Evolutionary conservation across 2,797 vertebrate species (phyloP).

Genomic region (Thaleichthys pacificus): DNA sequence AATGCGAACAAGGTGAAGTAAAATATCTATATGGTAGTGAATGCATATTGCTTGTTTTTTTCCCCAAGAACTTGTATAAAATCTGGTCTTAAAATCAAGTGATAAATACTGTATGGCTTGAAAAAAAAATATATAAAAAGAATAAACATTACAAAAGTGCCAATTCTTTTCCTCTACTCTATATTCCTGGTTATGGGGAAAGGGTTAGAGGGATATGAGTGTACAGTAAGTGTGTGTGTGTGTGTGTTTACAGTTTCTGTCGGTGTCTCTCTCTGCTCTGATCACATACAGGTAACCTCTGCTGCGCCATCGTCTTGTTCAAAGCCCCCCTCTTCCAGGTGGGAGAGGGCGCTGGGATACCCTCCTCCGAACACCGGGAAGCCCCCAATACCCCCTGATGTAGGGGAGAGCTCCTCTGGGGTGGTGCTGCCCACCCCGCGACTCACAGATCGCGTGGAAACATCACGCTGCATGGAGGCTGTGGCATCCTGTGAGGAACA

Average conservation of each 20-base stretch:
- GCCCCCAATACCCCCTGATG: conserved; percentile 67
- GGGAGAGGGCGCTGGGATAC: conserved; percentile 78
- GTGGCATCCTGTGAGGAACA: conserved; percentile 43
- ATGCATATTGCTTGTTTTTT: conserved; percentile 1
- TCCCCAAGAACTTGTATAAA: conserved; percentile 20
- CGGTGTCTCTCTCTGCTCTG: neutral
- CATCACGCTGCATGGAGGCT: conserved; percentile 36
- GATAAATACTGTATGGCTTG: conserved; percentile 60
- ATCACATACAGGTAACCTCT: conserved; percentile 95
- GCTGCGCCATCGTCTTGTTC: conserved; percentile 93
- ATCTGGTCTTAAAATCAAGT: conserved; percentile 15
- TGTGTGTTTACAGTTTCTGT: too few species aligned
- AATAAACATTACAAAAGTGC: conserved; percentile 53
- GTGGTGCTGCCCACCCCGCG: conserved; percentile 44
- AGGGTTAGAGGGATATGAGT: conserved; percentile 4
- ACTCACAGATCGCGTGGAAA: conserved; percentile 62
- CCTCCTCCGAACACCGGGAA: conserved; percentile 82
- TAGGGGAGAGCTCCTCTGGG: conserved; percentile 50
- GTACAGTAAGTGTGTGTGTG: neutral
- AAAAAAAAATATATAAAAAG: conserved; percentile 20
- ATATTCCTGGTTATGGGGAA: conserved; percentile 34
- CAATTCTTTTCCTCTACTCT: conserved; percentile 30
- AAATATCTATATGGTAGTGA: conserved; percentile 3
- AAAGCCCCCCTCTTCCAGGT: conserved; percentile 88
- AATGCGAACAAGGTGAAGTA: conserved; percentile 13